A percentile compares a stretch with the other conserved stretches of the same genome.
These are phyloP conservation scores for Dasysyrphus albostriatus DNA, from an alignment of 2,888 invertebrate genomes.

Conservation along the genomic window DNA sequence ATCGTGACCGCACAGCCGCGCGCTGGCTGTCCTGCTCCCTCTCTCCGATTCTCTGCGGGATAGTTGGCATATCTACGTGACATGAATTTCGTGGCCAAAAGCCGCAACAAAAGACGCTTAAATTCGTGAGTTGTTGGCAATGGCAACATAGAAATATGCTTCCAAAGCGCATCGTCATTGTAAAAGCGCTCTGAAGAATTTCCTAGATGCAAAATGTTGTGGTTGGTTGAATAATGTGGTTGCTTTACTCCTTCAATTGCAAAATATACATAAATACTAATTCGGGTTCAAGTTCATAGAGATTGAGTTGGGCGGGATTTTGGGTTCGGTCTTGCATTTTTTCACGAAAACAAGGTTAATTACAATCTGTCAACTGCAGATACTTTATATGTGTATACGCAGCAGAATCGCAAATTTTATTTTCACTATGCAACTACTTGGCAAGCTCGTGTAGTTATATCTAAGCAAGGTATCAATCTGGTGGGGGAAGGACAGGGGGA, in stretches of 20 bases:
- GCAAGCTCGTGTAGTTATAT: conserved; percentile 15
- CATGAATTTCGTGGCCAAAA: conserved; percentile 69
- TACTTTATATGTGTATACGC: conserved; percentile 31
- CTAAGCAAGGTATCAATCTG: conserved; percentile 21
- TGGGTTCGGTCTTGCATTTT: neutral
- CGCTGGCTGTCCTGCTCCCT: neutral
- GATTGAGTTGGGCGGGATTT: conserved; percentile 19
- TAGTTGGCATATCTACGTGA: conserved; percentile 63
- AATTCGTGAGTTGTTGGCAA: conserved; percentile 52
- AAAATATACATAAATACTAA: conserved; percentile 13
- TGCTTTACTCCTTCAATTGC: conserved; percentile 2
- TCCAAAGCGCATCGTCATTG: conserved; percentile 40
- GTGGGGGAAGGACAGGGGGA: neutral
- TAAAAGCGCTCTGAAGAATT: conserved; percentile 7
- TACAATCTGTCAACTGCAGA: conserved; percentile 58
- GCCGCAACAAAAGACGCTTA: conserved; percentile 64
- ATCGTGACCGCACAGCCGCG: conserved; percentile 64
- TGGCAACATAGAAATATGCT: conserved; percentile 40
- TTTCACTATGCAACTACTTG: conserved; percentile 28
- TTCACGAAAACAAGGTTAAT: conserved; percentile 58
- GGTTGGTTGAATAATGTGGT: neutral
- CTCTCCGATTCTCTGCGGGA: neutral
- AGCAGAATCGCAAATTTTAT: conserved; percentile 25
- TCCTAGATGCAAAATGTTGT: conserved; percentile 4
- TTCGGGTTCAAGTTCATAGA: conserved; percentile 55